Base-by-base conservation (phyloP, 2,113 vertebrate genomes). In the Galemys pyrenaicus region DNA sequence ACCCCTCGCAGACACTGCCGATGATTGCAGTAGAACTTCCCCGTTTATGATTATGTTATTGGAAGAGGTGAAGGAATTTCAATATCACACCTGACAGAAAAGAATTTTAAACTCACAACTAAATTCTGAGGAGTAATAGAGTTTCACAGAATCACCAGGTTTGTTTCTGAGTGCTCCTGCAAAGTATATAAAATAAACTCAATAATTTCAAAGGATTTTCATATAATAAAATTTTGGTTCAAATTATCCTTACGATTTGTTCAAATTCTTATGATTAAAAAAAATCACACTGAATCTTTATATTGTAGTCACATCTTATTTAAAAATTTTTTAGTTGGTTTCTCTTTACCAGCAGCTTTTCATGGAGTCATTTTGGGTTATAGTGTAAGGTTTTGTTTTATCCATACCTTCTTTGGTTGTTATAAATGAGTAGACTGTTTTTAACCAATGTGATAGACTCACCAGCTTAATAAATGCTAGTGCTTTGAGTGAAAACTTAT, bases 1-100 rank as follows among this genome's bases (percentile, higher is more conserved):
- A 93, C 85, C 95, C 95, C 39, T 92, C 24, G 68, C 74, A 92
- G 93, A 89, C 78, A 91, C 8, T 87, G 87, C 58, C 96, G 85
- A 91, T 91, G 64, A 97, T 96, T 94, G 94, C 82, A 94, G 94
- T 71, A 96, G 78, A 92, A 73, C 94, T 97, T 97, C 41, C 32
- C 58, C 92, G 64, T 35, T 94, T 95, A 89, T 28, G 58, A 95
- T 44, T 80, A 91, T 87, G 37, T 96, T 98, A 96, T 93, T 97
- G 91, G 77, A 96, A 97, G 89, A 97, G 37, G 89, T 97, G 94
- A 98, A 97, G 64, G 30, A 24, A 96, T 97, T 97, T 93, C 94
- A 95, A 89, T 89, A 92, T 54, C 96, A 96, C 79, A 92, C 71
- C 95, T 96, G 93, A 89, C 92, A 96, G 78, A 96, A 92, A 97